Percentiles rank a stretch among this genome's conserved stretches.
Evolutionary conservation across 2,888 invertebrate genomes (phyloP).

Genomic region (Stenurella melanura): DNA sequence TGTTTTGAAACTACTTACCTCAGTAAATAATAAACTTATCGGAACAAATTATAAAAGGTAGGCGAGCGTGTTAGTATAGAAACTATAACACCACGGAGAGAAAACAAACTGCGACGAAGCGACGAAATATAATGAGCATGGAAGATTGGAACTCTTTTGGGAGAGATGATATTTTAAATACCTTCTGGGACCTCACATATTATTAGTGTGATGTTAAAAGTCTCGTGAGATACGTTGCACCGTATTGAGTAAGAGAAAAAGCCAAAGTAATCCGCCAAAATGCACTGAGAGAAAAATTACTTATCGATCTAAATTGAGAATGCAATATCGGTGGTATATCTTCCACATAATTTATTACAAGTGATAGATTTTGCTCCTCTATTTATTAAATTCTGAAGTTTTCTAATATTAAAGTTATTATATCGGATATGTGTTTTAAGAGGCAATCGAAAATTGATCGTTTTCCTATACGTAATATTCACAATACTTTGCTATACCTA

Average conservation of each 20-base stretch:
- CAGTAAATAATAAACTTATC: no score
- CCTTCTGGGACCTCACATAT: neutral
- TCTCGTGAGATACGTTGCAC: neutral
- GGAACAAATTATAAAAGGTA: no score
- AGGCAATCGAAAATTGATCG: neutral
- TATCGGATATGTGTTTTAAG: neutral
- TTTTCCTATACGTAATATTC: neutral
- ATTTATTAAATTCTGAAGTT: conserved; percentile 2
- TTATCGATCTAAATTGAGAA: conserved; percentile 5
- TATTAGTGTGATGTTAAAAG: neutral
- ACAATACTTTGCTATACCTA: no score
- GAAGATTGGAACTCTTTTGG: neutral
- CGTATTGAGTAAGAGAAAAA: neutral
- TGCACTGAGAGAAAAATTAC: conserved; percentile 2
- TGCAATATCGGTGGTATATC: neutral
- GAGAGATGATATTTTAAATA: neutral
- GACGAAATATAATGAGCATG: neutral
- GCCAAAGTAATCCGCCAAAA: neutral
- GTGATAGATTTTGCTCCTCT: neutral
- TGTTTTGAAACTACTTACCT: no score
- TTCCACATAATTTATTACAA: conserved; percentile 2
- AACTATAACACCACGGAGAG: neutral
- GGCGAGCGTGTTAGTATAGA: neutral
- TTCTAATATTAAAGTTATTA: conserved; percentile 3
- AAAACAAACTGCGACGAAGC: neutral